Evolutionary conservation across 1,140 invertebrate species (phyloP).

Genomic region (Caenorhabditis brenneri): DNA sequence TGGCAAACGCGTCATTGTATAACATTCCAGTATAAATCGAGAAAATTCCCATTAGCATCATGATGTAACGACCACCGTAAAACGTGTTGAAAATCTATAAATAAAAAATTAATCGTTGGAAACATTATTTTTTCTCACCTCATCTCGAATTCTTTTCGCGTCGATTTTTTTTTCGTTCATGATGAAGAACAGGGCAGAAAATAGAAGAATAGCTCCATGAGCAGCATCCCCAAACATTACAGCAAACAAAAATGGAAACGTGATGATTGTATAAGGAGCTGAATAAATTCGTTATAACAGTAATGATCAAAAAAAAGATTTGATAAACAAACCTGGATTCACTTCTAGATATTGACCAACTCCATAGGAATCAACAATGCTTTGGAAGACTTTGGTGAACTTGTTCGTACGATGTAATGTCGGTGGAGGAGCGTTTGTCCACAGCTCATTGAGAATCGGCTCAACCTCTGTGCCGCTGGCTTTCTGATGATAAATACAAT

Average conservation of each 20-base stretch:
- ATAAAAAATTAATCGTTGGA: too few relatives aligned
- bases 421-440: constrained; percentile 72
- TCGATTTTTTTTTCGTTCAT: constrained; percentile 80
- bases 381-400: constrained; percentile 74
- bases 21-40: constrained; percentile 94
- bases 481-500: constrained; percentile 61
- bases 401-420: constrained; percentile 75
- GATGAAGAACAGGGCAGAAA: constrained; percentile 82
- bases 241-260: constrained; percentile 90
- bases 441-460: constrained; percentile 73
- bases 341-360: constrained; percentile 74
- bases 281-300: constrained; percentile 46
- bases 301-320: background rate
- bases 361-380: constrained; percentile 74
- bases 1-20: constrained; percentile 97
- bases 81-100: constrained; percentile 96
- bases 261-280: constrained; percentile 87
- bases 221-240: constrained; percentile 92
- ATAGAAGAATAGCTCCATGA: constrained; percentile 81
- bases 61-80: constrained; percentile 95
- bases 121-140: too few relatives aligned
- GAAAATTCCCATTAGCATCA: constrained; percentile 94
- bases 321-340: constrained; percentile 72
- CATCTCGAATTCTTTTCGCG: constrained; percentile 77
- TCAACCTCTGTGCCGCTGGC: constrained; percentile 72